Base-by-base conservation (phyloP, 2,888 invertebrate genomes). In the Villa cingulata region DNA sequence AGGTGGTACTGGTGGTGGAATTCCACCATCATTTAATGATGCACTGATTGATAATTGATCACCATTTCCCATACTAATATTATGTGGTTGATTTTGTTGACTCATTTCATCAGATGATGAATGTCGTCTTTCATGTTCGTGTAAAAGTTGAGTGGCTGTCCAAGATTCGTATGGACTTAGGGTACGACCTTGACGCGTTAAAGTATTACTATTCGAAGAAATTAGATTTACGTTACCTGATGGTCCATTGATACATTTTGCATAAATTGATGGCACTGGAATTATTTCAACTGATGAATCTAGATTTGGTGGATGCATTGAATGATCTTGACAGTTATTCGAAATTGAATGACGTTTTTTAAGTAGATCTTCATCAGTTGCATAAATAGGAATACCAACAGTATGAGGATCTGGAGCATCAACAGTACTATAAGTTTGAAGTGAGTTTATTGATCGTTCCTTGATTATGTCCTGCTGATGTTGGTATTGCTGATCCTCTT, bases 71-170 rank as follows among this genome's bases (percentile, higher is more conserved):
- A 5, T 12, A 45, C 37, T 41, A 32, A 23, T 10, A 44, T 42
- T 18, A 17, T 48, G 34, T 38, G 49, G 29, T 50, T 63, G 60
- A 48, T 64, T 60, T 40, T 61, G 57, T 17, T 29, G 36, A 18
- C 27, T 41, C 41, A 51, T 41, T 41, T 57, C 56, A 45, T 55
- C 44, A 2, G 52, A 20, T 3, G 48, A 46, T 14, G 50, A 45
- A n/a, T 34, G 47, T 20, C 76, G 62, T 42, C 74, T 62, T 57
- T 77, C 76, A 56, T 77, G 76, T 56, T 76, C 75, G 53, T 74
- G 73, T 2, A 78, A 60, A 14, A 78, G 62, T 55, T 78, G 76
- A 4, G 75, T 74, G 3, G 77, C 77, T 23, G 74, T 74, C 77
- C 78, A 77, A 2, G 74, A 74, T 55, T 75, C 75, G 57, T 71